phyloP scores from a whole-genome alignment of 2,113 vertebrate species.

The Salvelinus namaycush region DNA sequence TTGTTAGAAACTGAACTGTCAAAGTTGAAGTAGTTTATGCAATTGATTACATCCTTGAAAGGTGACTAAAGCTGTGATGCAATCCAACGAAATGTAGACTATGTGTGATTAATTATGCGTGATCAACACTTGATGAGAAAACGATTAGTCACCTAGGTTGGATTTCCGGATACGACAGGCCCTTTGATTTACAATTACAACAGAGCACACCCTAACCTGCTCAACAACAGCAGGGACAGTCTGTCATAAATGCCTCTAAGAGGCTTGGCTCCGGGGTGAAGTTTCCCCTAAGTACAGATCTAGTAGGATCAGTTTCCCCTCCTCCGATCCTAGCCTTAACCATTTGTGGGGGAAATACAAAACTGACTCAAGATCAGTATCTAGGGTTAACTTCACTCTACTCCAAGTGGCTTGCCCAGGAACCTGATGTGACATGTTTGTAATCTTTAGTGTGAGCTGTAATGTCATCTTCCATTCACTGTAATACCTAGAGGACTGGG shows the following conservation, averaged over 20 bases:
- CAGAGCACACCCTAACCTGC: background rate
- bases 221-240: conserved; percentile 14
- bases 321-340: too few species aligned
- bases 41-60: background rate
- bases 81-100: background rate
- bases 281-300: too few species aligned
- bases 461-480: conserved; percentile 50
- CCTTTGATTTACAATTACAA: conserved; percentile 21
- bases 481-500: conserved; percentile 15
- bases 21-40: background rate
- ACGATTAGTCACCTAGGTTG: conserved; percentile 54
- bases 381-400: too few species aligned
- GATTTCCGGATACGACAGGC: too few species aligned
- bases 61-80: background rate
- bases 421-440: conserved; percentile 40
- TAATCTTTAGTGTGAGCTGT: conserved; percentile 38
- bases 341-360: too few species aligned
- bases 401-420: conserved; percentile 34
- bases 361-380: too few species aligned
- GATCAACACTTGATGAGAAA: conserved; percentile 19
- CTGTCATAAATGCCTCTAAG: conserved; percentile 55
- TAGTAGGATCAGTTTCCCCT: too few species aligned
- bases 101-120: background rate
- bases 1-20: background rate
- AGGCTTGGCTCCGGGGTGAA: background rate